A percentile compares a stretch with the other conserved stretches of the same genome.
phyloP scores from a whole-genome alignment of 2,797 vertebrate genomes.

The Arrhamphus sclerolepis region DNA sequence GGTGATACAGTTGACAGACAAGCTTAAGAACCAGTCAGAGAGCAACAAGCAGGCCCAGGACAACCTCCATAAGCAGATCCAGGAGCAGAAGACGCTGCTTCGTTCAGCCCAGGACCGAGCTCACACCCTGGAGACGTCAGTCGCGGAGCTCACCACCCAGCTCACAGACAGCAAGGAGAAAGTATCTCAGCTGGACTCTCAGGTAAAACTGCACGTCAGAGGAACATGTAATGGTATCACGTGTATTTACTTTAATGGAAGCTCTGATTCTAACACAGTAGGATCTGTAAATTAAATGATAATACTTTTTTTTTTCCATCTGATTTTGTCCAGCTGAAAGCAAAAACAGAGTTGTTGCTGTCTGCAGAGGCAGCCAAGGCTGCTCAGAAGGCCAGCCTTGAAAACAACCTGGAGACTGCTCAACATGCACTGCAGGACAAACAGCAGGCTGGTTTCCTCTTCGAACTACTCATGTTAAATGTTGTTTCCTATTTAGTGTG shows the following conservation, averaged over 20 bases:
- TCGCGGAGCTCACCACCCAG: slow-evolving; percentile 87
- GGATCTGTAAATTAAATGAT: no score
- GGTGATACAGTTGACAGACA: slow-evolving; percentile 93
- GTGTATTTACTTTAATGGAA: background rate
- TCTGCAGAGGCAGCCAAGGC: slow-evolving; percentile 95
- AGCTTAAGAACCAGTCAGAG: slow-evolving; percentile 97
- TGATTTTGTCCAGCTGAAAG: slow-evolving; percentile 86
- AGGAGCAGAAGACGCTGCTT: slow-evolving; percentile 94
- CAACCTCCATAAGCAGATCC: slow-evolving; percentile 95
- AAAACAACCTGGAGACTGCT: slow-evolving; percentile 94
- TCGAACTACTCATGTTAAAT: background rate
- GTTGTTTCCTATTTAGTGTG: background rate
- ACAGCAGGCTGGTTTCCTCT: slow-evolving; percentile 84
- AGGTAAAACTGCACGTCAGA: slow-evolving; percentile 78
- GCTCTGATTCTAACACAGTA: background rate
- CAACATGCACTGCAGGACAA: slow-evolving; percentile 97
- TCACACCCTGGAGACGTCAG: slow-evolving; percentile 86
- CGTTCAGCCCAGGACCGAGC: slow-evolving; percentile 91
- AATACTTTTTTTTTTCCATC: background rate
- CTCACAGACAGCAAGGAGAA: slow-evolving; percentile 93
- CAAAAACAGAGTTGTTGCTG: slow-evolving; percentile 94
- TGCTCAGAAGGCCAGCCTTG: slow-evolving; percentile 92
- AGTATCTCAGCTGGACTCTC: slow-evolving; percentile 90
- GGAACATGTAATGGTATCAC: no score
- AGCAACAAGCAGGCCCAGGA: slow-evolving; percentile 98